Evolutionary conservation across 2,113 vertebrate species (phyloP).

Genomic region (Rostratula benghalensis): DNA sequence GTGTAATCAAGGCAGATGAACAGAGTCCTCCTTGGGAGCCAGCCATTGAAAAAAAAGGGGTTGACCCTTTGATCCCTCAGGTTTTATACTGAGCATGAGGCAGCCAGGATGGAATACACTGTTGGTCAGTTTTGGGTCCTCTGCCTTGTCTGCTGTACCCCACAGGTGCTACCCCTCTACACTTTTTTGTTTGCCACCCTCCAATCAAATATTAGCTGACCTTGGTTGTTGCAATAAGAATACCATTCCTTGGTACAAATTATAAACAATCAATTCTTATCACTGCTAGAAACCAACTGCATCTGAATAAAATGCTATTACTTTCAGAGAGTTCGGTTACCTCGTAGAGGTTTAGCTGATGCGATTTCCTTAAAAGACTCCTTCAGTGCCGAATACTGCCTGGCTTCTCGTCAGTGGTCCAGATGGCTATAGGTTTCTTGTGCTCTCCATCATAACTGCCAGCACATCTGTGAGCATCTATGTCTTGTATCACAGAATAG

Average conservation of each 20-base stretch:
- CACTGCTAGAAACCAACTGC: neutral
- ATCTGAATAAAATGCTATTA: neutral
- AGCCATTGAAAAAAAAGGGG: neutral
- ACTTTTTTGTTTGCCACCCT: neutral
- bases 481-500: neutral
- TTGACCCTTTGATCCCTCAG: neutral
- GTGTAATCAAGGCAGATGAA: neutral
- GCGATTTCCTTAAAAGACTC: neutral
- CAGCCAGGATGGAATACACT: neutral
- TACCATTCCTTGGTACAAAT: neutral
- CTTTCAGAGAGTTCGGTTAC: neutral
- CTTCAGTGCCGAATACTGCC: neutral
- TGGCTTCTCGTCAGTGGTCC: neutral
- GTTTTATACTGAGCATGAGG: neutral
- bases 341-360: neutral
- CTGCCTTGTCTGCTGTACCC: neutral
- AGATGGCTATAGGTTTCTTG: neutral
- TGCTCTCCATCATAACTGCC: neutral
- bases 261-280: neutral
- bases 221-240: neutral
- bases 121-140: neutral
- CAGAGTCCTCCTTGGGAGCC: neutral
- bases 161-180: neutral
- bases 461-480: rapidly evolving
- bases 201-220: neutral